Evolutionary conservation across 2,888 invertebrate species (phyloP), one percentile per base, ranked within the genome.

Genomic region (Agrochola circellaris): DNA sequence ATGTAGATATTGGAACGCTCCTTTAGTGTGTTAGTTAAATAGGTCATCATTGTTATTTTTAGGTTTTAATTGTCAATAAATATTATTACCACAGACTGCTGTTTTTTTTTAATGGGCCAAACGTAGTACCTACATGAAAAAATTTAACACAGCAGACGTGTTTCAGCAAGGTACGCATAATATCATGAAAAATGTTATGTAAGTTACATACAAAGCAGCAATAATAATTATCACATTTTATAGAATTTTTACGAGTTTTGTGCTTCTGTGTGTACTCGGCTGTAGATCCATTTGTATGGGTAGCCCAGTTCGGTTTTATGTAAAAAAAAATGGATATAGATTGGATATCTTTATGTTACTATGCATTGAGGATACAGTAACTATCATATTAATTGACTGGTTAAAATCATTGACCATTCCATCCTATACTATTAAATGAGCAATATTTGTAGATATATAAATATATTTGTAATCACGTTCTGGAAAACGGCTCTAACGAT

Each of bases 321-420:
- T 45, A 4, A 64, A n/a, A 26, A 45, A 45, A 45, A 66, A 20
- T 20, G 4, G 26, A 11, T 26, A 26, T 20, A 20, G 3, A 23
- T 4, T 62, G 13, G 17, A 20, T 51, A 20, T 26, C 20, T 42
- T 26, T 7, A 66, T 2, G 20, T 26, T 23, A 15, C 9, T 30
- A 30, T 15, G 15, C 15, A 38, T 34, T 74, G 58, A 74, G 45
- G 60, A 48, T 60, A 72, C 45, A 74, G 15, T n/a, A n/a, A n/a
- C n/a, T n/a, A 20, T 72, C 1, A 68, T 11, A 45, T 8, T n/a
- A 13, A 26, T 7, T 8, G 15, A 38, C 2, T 26, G 9, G 48
- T 26, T 34, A 20, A 17, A 26, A 26, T 1, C 20, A 38, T 26
- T 54, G 8, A 5, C 23, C n/a, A 69, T 45, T 58, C 45, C 45